These are phyloP conservation scores for Vombatus ursinus DNA, from an alignment of 2,113 vertebrate species.

Conservation along the genomic window DNA sequence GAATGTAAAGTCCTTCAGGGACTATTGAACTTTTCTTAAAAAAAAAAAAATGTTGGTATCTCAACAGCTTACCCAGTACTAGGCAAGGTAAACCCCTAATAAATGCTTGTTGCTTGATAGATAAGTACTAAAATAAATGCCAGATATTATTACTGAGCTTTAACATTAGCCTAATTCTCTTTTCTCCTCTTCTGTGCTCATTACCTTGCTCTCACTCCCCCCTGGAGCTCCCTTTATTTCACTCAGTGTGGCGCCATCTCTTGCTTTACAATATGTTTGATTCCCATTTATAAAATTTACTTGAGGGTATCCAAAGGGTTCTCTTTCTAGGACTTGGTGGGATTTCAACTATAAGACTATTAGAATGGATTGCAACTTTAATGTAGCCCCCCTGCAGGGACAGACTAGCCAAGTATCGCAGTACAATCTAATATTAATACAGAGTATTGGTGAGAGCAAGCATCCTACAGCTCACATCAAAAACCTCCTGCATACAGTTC, in stretches of 20 bases:
- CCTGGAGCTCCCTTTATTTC: background rate
- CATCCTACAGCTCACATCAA: background rate
- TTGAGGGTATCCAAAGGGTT: background rate
- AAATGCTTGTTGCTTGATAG: background rate
- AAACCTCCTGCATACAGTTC: background rate
- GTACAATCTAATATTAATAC: conserved; percentile 3
- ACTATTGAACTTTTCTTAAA: background rate
- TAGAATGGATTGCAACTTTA: conserved; percentile 2
- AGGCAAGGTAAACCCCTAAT: background rate
- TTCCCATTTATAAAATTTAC: background rate
- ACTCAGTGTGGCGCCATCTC: background rate
- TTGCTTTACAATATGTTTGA: background rate
- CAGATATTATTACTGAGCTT: background rate
- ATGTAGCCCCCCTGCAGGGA: background rate
- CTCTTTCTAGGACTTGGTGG: background rate
- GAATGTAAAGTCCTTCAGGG: background rate
- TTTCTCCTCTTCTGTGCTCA: background rate
- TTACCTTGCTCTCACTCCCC: background rate
- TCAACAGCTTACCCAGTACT: background rate
- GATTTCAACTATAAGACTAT: background rate
- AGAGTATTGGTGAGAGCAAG: background rate
- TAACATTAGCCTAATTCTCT: background rate
- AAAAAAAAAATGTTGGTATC: background rate
- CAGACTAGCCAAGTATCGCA: background rate
- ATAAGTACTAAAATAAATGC: background rate